phyloP scores from a whole-genome alignment of 2,797 vertebrate species.

The Cyclura pinguis region DNA sequence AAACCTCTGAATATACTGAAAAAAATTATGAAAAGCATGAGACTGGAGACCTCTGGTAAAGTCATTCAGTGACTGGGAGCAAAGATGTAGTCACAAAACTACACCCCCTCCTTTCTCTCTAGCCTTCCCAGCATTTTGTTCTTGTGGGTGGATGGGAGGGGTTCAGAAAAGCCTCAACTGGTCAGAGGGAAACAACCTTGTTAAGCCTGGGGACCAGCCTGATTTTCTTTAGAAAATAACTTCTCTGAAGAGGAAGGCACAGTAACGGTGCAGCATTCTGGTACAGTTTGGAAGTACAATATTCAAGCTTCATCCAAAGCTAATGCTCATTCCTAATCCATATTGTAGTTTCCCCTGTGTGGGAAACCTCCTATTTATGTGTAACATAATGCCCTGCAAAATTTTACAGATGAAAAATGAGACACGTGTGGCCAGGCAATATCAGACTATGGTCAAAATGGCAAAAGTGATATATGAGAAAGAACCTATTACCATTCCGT shows the following conservation, averaged over 20 bases:
- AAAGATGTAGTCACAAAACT: neutral
- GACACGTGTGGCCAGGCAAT: too few species aligned
- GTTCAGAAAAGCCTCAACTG: neutral
- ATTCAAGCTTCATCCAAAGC: neutral
- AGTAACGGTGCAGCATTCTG: too few species aligned
- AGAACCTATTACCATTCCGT: too few species aligned
- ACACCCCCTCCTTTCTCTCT: too few species aligned
- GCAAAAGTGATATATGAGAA: too few species aligned
- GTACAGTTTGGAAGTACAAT: neutral
- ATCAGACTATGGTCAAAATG: too few species aligned
- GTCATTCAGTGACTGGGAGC: neutral
- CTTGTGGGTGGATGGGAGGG: neutral
- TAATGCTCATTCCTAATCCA: neutral
- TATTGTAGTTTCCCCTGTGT: neutral
- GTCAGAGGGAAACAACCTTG: too few species aligned
- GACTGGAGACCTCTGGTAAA: neutral
- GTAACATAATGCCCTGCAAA: neutral
- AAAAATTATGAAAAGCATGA: neutral
- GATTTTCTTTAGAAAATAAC: neutral
- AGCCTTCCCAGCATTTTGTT: neutral
- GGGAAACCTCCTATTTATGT: neutral
- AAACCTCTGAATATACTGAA: neutral
- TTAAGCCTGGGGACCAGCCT: neutral
- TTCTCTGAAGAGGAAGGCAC: too few species aligned
- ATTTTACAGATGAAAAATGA: too few species aligned